A percentile compares a stretch with the other conserved stretches of the same genome.
phyloP scores from a whole-genome alignment of 2,888 invertebrate genomes.

The Eremobia ochroleuca region DNA sequence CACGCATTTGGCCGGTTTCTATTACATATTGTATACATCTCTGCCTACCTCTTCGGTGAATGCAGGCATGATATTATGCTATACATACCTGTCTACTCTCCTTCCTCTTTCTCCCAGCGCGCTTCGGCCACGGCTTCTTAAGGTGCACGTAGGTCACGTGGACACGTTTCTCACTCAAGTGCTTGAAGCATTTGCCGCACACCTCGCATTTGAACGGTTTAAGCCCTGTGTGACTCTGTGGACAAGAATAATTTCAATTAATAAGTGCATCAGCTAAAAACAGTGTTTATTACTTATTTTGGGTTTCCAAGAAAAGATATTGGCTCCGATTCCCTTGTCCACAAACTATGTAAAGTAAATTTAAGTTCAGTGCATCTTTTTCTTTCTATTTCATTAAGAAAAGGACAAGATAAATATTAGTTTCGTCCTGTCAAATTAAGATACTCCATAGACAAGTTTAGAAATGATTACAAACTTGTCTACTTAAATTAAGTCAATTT shows the following conservation, averaged over 20 bases:
- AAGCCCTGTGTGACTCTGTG: constrained; percentile 84
- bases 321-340: too few species aligned
- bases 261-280: background rate
- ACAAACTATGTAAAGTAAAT: too few species aligned
- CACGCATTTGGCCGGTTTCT: too few species aligned
- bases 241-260: constrained; percentile 6
- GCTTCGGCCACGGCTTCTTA: constrained; percentile 88
- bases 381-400: too few species aligned
- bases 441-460: too few species aligned
- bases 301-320: too few species aligned
- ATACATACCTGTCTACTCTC: constrained; percentile 72
- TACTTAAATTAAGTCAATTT: too few species aligned
- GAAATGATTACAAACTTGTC: too few species aligned
- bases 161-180: constrained; percentile 84
- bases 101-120: constrained; percentile 78
- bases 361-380: too few species aligned
- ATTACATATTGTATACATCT: background rate
- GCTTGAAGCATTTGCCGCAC: constrained; percentile 87
- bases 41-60: background rate
- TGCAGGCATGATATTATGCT: background rate
- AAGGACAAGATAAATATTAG: too few species aligned
- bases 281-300: background rate
- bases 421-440: too few species aligned
- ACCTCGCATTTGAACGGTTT: constrained; percentile 85
- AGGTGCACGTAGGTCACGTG: constrained; percentile 87